Evolutionary conservation across 2,113 vertebrate genomes (phyloP), one percentile per base, ranked within the genome.

Genomic region (Podiceps cristatus): DNA sequence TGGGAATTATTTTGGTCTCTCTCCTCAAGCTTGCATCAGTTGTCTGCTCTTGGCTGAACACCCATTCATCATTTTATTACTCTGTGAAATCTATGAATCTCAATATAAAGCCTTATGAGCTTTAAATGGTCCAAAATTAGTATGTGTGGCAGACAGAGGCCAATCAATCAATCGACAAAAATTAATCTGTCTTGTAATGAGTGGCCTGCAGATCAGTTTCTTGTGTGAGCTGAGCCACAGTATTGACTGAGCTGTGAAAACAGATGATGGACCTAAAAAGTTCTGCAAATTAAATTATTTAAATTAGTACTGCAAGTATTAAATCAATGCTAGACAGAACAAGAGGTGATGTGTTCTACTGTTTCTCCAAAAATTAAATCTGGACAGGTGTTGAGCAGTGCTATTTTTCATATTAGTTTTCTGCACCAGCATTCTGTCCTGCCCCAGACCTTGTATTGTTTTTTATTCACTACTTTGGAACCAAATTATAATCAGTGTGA

Each of bases 271-370:
- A 73, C 76, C 56, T 75, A 18, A 71, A 42, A 68, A 92, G 50
- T 87, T 89, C 86, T 91, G 58, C 55, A 37, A 84, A 93, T 72
- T 8, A 72, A 91, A 72, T 19, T 3, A 86, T 94, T 88, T 60
- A 64, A 87, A 89, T 91, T 83, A 87, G 72, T 62, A 58, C 24
- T 42, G 19, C 27, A 53, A 87, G 49, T 90, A 81, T 71, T 94
- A 94, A 91, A 97, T 97, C 94, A 96, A 69, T 94, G 45, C 58
- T 75, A 69, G 62, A 62, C 31, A 52, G 93, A 95, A 83, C 28
- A 88, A 90, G 63, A 69, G 63, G 45, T 49, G 81, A 63, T 56
- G 25, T 42, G 44, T 73, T 87, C 86, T 75, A 6, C 24, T 72
- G 49, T 89, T 93, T 78, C 49, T 89, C 62, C 27, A 47, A 44